Evolutionary conservation across 2,797 vertebrate species (phyloP).

Genomic region (Bovichtus variegatus): DNA sequence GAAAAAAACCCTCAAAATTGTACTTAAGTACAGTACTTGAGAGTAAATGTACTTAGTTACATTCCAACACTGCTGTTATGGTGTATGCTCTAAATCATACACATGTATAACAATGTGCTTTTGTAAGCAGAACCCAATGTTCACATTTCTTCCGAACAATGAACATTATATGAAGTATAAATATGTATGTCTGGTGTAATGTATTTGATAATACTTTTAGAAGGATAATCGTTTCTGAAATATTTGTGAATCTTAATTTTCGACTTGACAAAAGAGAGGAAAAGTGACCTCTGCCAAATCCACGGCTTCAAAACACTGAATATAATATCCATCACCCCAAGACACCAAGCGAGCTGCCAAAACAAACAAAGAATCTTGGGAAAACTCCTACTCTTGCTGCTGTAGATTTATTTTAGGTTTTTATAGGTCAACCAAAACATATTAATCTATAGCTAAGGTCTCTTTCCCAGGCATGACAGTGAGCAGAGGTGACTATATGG

Average conservation of each 20-base stretch:
- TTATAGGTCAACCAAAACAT: slow-evolving; percentile 8
- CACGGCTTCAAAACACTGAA: background rate
- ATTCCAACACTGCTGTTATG: too few relatives aligned
- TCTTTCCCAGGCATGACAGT: slow-evolving; percentile 12
- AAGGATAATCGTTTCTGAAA: background rate
- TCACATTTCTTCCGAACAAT: background rate
- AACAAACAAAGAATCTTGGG: slow-evolving; percentile 3
- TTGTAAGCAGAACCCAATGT: background rate
- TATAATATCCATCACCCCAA: slow-evolving; percentile 5
- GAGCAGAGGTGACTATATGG: slow-evolving; percentile 16
- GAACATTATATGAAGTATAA: background rate
- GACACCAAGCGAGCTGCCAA: slow-evolving; percentile 5
- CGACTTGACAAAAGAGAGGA: background rate
- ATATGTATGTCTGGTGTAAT: background rate
- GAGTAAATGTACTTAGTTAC: too few relatives aligned
- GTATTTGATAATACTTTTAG: background rate
- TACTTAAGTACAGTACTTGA: too few relatives aligned
- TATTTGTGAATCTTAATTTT: background rate
- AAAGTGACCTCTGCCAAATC: background rate
- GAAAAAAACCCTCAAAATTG: too few relatives aligned
- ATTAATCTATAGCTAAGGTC: slow-evolving; percentile 2
- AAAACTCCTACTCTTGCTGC: slow-evolving; percentile 2
- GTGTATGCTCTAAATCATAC: background rate
- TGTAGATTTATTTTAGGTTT: slow-evolving; percentile 2
- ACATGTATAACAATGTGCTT: background rate